Evolutionary conservation across 2,797 vertebrate species (phyloP).

Genomic region (Gymnothorax javanicus): DNA sequence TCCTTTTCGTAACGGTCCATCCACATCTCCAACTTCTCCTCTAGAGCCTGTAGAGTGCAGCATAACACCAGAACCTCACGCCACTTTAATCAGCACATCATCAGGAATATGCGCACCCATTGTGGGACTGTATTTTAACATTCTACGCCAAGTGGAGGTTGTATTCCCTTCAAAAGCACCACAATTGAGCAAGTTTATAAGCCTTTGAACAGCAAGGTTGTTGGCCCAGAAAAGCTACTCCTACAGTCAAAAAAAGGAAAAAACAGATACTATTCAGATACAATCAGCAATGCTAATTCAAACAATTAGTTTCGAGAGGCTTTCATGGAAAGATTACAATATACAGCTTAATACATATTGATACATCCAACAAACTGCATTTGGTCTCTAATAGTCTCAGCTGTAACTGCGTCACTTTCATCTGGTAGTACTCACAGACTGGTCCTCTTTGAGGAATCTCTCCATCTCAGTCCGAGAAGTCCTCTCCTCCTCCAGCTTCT

Average conservation of each 20-base stretch:
- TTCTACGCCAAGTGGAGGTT: background rate
- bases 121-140: background rate
- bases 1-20: slow-evolving; percentile 79
- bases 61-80: background rate
- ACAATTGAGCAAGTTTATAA: no score
- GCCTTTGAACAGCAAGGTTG: background rate
- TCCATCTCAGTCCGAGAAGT: slow-evolving; percentile 69
- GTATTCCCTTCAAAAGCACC: no score
- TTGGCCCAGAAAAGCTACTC: background rate
- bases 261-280: background rate
- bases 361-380: background rate
- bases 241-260: background rate
- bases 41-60: slow-evolving; percentile 36
- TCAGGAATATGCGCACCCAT: background rate
- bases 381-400: background rate
- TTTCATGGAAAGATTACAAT: background rate
- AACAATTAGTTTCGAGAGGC: background rate
- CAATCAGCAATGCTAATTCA: background rate
- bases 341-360: background rate
- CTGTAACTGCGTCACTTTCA: background rate
- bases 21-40: slow-evolving; percentile 77
- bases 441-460: slow-evolving; percentile 72
- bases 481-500: slow-evolving; percentile 70
- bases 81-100: background rate
- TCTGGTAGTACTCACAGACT: slow-evolving; percentile 66